Percentiles rank a stretch among this genome's conserved stretches.
These are phyloP conservation scores for Xiphias gladius DNA, from an alignment of 2,113 vertebrate species.

Conservation along the genomic window DNA sequence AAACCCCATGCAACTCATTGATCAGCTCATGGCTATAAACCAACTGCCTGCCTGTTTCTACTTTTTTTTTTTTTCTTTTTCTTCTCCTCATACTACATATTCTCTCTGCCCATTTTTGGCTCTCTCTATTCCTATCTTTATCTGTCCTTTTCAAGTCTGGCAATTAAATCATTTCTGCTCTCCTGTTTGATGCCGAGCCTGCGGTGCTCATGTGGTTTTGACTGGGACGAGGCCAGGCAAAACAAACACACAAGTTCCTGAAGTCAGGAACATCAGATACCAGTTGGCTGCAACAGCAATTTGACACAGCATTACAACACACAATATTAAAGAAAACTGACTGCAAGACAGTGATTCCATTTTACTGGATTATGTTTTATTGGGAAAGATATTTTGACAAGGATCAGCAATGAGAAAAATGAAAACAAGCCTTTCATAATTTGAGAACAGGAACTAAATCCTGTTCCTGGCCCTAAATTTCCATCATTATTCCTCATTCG, in stretches of 20 bases:
- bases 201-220: constrained; percentile 25
- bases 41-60: constrained; percentile 9
- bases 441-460: neutral
- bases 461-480: neutral
- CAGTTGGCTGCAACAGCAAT: constrained; percentile 4
- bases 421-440: constrained; percentile 12
- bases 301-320: neutral
- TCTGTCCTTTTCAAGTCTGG: constrained; percentile 31
- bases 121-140: constrained; percentile 10
- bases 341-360: neutral
- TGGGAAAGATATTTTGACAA: constrained; percentile 16
- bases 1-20: constrained; percentile 24
- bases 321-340: neutral
- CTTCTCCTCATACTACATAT: constrained; percentile 3
- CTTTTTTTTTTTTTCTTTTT: neutral
- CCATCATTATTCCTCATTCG: neutral
- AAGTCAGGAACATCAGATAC: constrained; percentile 22
- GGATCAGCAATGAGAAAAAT: constrained; percentile 2
- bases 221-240: constrained; percentile 54
- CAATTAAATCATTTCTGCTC: constrained; percentile 63
- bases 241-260: constrained; percentile 61
- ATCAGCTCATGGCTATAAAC: constrained; percentile 30
- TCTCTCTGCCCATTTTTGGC: constrained; percentile 3
- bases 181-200: constrained; percentile 51
- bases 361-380: constrained; percentile 2